Base-by-base conservation (phyloP, 2,113 vertebrate species). In the Xenus cinereus region DNA sequence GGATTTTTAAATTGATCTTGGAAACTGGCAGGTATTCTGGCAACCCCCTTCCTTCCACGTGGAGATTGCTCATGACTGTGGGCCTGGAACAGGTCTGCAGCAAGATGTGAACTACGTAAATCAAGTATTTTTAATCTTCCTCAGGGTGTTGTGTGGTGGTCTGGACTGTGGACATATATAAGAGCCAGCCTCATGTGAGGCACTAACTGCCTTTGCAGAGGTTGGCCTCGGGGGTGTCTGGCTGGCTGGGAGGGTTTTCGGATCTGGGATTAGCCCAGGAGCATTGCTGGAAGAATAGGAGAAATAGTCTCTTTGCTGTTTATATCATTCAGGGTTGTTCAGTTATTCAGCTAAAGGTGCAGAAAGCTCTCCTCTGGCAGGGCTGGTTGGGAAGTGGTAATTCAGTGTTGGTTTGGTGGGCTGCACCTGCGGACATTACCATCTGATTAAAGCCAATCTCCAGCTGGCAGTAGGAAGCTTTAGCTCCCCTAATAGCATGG, bases 81-180 rank as follows among this genome's bases (percentile, higher is more conserved):
- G 41, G 66, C 3, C 6, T 63, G 57, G 26, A 67, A 62, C 3
- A 79, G 32, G 3, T 59, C 77, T 67, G 46, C 48, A 75, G n/a
- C 0, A 2, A 85, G 60, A 59, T 6, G 6, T 5, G 19, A 59
- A 90, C 53, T 73, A 62, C 37, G 24, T 27, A 60, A 51, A 56
- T 37, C 17, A 45, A 53, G 4, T 20, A 28, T 69, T 72, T 78
- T 11, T 87, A 21, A 45, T 75, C 53, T 90, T 82, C 21, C 22
- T 79, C 6, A 50, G 43, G 12, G 28, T 83, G 21, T 68, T 3
- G 1, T 22, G 30, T 18, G 19, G 35, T 84, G 37, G 22, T 6
- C 22, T 67, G 28, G 12, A 28, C n/a, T 43, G 22, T 59, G 19
- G 39, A 24, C 10, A 9, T 17, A 8, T 0, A 0, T 20, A 24